A percentile compares a stretch with the other conserved stretches of the same genome.
Conservation (phyloP, 2,888 invertebrate species). For the Tiliacea aurago region DNA sequence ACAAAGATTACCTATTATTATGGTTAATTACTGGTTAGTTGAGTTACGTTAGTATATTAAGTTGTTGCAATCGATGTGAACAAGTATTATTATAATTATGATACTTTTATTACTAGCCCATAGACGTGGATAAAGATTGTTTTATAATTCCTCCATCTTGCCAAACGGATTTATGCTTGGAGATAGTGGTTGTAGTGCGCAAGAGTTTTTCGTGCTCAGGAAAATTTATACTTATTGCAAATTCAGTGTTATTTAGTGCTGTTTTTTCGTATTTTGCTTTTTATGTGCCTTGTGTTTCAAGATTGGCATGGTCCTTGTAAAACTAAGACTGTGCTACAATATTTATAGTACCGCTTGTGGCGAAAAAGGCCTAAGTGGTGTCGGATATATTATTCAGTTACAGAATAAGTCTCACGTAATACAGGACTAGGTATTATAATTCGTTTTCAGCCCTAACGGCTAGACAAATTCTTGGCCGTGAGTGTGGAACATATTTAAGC, state of each 20-base stretch:
- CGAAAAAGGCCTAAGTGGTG: neutral
- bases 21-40: conserved; percentile 32
- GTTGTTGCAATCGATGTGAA: conserved; percentile 12
- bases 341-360: neutral
- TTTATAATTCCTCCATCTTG: neutral
- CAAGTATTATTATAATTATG: conserved; percentile 10
- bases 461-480: neutral
- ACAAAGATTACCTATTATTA: conserved; percentile 34
- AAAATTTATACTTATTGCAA: neutral
- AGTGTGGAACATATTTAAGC: no score
- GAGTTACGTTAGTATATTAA: conserved; percentile 4
- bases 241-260: neutral
- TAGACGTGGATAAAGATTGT: neutral
- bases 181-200: neutral
- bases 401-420: neutral
- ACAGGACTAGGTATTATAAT: neutral
- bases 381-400: neutral
- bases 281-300: neutral
- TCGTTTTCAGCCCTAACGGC: neutral
- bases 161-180: neutral
- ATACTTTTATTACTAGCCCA: neutral
- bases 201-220: no score
- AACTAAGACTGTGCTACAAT: neutral
- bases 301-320: neutral
- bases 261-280: neutral